Evolutionary conservation across 2,113 vertebrate genomes (phyloP), one percentile per base, ranked within the genome.

Genomic region (Python bivittatus): DNA sequence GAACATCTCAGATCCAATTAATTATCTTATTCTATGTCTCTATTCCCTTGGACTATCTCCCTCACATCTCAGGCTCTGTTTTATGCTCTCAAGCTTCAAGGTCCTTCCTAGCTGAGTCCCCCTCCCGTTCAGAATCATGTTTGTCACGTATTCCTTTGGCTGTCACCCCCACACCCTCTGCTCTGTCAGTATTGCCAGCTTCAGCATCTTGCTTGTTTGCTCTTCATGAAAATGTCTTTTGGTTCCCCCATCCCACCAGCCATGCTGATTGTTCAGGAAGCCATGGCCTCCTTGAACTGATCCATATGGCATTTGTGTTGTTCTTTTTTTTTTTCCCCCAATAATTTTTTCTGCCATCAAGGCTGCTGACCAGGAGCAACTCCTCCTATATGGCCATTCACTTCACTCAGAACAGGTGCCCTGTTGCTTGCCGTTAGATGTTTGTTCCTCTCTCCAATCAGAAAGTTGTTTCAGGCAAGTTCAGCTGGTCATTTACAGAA

Each of bases 151-250:
- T 88, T 88, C 68, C 57, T 60, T 92, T 92, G 91, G 54, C 42
- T 88, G 68, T 92, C 91, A 92, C 91, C 91, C 91, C 91, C 91
- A 88, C 91, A 92, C 91, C 91, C 91, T 92, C 91, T 92, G 91
- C 91, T 92, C 64, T 88, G 54, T 60, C 68, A 84, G 86, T 38
- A 88, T 56, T 92, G 91, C 91, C 91, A 92, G 22, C 54, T 92
- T 52, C 91, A 61, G 52, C 9, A 17, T 84, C 38, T 92, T 92
- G 91, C 68, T 88, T 84, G 56, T 84, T 88, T 88, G 86, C 68
- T 92, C 64, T 92, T 57, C 60, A 72, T 84, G 86, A 57, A 92
- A 92, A 92, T 88, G 91, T 88, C 56, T 91, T 38, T 88, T 23
- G 25, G 25, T 23, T 88, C 72, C 22, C 20, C 17, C 86, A 53